Evolutionary conservation across 2,888 invertebrate genomes (phyloP).

Genomic region (Crossocerus cetratus): DNA sequence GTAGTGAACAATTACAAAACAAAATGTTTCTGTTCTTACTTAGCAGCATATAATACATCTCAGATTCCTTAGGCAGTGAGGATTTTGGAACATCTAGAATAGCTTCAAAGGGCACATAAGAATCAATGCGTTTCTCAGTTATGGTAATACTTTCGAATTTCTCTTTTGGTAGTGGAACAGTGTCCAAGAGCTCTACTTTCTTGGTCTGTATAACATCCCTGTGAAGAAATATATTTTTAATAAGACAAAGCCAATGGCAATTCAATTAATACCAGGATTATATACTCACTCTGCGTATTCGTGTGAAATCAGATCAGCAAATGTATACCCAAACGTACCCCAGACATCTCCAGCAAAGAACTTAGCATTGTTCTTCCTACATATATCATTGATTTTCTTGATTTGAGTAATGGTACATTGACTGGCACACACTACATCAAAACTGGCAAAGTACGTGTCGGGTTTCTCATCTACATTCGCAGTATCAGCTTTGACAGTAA

Average conservation of each 20-base stretch:
- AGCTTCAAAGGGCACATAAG: constrained; percentile 83
- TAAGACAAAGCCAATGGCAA: not conserved
- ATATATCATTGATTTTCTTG: constrained; percentile 86
- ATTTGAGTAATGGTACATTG: constrained; percentile 85
- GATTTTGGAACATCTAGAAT: constrained; percentile 80
- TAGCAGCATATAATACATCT: constrained; percentile 85
- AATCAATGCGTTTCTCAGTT: constrained; percentile 82
- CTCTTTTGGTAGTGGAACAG: constrained; percentile 73
- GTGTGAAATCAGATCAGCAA: constrained; percentile 92
- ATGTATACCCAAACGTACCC: constrained; percentile 95
- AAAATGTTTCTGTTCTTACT: constrained; percentile 74
- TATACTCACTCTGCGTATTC: constrained; percentile 86
- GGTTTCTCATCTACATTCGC: constrained; percentile 82
- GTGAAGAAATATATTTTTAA: constrained; percentile 32
- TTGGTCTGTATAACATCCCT: constrained; percentile 79
- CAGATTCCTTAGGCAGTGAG: constrained; percentile 62
- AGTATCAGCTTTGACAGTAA: constrained; percentile 86
- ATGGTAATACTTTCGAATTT: constrained; percentile 80
- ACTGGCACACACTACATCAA: constrained; percentile 91
- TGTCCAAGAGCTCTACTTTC: constrained; percentile 78
- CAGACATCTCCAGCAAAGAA: constrained; percentile 95
- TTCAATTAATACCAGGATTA: too few species aligned
- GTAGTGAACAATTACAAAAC: not conserved
- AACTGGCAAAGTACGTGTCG: constrained; percentile 85
- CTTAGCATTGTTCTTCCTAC: constrained; percentile 86